These are phyloP conservation scores for Apomyelois bistriatella DNA, from an alignment of 2,888 invertebrate genomes.

Conservation along the genomic window DNA sequence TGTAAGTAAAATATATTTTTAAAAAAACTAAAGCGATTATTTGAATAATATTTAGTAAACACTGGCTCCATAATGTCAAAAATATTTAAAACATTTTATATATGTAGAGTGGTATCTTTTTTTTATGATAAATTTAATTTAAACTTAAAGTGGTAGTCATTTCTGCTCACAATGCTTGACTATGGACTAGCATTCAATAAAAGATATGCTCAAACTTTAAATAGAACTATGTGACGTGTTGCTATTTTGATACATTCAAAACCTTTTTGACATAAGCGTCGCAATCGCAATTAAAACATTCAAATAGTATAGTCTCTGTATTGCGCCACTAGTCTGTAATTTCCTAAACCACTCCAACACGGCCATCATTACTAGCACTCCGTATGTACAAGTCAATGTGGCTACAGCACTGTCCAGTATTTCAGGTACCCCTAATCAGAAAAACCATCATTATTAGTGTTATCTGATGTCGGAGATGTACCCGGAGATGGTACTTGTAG, in stretches of 20 bases:
- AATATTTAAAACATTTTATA: too few relatives aligned
- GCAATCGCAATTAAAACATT: not conserved
- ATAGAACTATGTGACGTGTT: not conserved
- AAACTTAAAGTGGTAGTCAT: too few relatives aligned
- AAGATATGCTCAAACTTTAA: not conserved
- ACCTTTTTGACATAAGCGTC: not conserved
- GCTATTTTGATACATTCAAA: not conserved
- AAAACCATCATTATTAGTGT: conserved; percentile 73
- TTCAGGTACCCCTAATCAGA: conserved; percentile 62
- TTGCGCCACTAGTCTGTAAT: not conserved
- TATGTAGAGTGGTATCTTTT: too few relatives aligned
- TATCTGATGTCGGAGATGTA: conserved; percentile 73
- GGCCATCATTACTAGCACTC: not conserved
- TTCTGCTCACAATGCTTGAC: too few relatives aligned
- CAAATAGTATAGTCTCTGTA: not conserved
- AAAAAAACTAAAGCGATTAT: too few relatives aligned
- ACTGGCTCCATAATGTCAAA: too few relatives aligned
- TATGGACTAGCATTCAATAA: too few relatives aligned
- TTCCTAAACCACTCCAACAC: not conserved
- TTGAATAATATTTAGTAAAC: too few relatives aligned
- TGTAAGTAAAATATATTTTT: too few relatives aligned
- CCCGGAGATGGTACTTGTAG: conserved; percentile 70
- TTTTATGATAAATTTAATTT: too few relatives aligned
- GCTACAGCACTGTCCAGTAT: conserved; percentile 41
- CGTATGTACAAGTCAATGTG: not conserved